Evolutionary conservation across 2,113 vertebrate genomes (phyloP).

Genomic region (Tragelaphus buxtoni): DNA sequence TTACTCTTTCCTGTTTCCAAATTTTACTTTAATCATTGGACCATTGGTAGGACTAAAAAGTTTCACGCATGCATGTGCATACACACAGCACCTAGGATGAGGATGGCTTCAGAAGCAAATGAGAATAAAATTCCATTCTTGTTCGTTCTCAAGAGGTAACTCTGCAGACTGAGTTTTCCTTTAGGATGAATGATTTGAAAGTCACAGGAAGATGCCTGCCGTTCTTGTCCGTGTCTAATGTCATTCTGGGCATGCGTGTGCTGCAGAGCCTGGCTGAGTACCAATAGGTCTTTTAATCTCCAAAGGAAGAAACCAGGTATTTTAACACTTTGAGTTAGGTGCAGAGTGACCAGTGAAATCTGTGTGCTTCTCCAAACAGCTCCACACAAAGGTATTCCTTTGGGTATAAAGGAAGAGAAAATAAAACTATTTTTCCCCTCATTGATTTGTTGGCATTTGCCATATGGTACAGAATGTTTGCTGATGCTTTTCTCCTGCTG

Average conservation of each 20-base stretch:
- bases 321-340: not conserved
- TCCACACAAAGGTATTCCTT: not conserved
- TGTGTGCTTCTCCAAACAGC: conserved; percentile 3
- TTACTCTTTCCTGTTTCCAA: not conserved
- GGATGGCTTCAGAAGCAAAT: not conserved
- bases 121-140: not conserved
- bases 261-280: not conserved
- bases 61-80: not conserved
- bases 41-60: not conserved
- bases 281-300: not conserved
- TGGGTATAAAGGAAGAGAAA: not conserved
- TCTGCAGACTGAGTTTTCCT: not conserved
- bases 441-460: conserved; percentile 16
- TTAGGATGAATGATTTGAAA: not conserved
- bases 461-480: conserved; percentile 21
- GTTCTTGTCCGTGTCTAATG: not conserved
- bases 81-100: no score
- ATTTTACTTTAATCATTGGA: not conserved
- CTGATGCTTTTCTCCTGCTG: conserved; percentile 9
- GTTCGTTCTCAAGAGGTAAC: not conserved
- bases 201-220: not conserved
- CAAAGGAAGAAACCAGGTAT: not conserved
- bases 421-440: not conserved
- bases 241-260: not conserved
- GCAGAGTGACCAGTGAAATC: not conserved